These are phyloP conservation scores for Peucedramus taeniatus DNA, from an alignment of 2,113 vertebrate genomes.

Conservation along the genomic window DNA sequence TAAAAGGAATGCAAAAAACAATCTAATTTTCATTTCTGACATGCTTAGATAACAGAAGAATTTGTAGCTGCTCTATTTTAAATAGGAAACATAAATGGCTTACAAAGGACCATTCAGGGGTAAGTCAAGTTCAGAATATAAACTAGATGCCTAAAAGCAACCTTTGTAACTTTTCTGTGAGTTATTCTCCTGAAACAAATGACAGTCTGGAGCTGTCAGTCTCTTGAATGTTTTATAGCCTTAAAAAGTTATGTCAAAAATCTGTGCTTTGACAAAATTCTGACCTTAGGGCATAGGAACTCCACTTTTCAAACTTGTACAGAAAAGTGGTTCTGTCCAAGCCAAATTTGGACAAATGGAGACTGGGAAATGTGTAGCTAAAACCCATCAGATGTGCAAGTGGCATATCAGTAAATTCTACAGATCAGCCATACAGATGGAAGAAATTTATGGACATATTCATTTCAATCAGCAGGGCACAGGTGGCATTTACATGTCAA, in stretches of 20 bases:
- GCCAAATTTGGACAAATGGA: not conserved
- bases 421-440: not conserved
- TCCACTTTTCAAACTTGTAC: not conserved
- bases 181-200: not conserved
- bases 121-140: slow-evolving; percentile 1
- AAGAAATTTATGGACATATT: not conserved
- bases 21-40: slow-evolving; percentile 35
- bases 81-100: not conserved
- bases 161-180: not conserved
- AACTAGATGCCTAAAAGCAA: not conserved
- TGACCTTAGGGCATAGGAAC: not conserved
- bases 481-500: not conserved
- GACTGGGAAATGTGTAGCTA: not conserved
- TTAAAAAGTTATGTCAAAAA: not conserved
- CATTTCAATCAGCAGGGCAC: not conserved
- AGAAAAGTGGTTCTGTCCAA: not conserved
- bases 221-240: not conserved
- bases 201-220: not conserved
- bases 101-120: not conserved
- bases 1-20: not conserved
- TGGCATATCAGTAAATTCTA: not conserved
- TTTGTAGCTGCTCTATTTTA: not conserved
- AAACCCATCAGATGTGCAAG: not conserved
- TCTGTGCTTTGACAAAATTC: not conserved
- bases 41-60: slow-evolving; percentile 31